phyloP scores from a whole-genome alignment of 2,888 invertebrate species.

The Elmis aenea region DNA sequence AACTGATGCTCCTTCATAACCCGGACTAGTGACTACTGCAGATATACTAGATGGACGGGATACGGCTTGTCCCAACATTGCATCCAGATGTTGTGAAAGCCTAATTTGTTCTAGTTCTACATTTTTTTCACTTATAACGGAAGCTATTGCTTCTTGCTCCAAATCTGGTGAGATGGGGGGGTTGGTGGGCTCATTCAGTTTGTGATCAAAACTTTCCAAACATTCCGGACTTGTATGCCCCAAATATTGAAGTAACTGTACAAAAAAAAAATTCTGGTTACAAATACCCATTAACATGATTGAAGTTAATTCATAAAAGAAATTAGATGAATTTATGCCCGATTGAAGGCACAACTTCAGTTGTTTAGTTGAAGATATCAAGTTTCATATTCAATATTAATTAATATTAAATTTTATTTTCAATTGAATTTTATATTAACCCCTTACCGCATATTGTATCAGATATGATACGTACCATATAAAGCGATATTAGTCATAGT shows the following conservation, averaged over 20 bases:
- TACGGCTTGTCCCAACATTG: slow-evolving; percentile 39
- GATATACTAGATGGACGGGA: slow-evolving; percentile 34
- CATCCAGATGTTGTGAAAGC: slow-evolving; percentile 33
- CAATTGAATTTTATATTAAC: no score
- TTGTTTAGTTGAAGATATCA: no score
- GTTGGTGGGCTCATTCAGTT: slow-evolving; percentile 74
- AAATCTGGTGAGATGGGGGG: slow-evolving; percentile 69
- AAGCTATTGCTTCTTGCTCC: slow-evolving; percentile 81
- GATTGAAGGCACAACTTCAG: no score
- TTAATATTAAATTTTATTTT: no score
- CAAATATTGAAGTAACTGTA: slow-evolving; percentile 80
- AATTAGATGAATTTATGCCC: no score
- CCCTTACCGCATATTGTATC: no score
- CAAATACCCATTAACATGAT: no score
- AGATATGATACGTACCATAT: no score
- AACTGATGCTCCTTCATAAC: slow-evolving; percentile 21
- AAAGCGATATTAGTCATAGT: no score
- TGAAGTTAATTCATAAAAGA: no score
- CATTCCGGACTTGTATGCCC: slow-evolving; percentile 91
- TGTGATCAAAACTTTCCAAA: slow-evolving; percentile 58
- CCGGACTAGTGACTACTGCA: slow-evolving; percentile 20
- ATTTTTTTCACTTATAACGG: slow-evolving; percentile 78
- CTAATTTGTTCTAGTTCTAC: slow-evolving; percentile 68
- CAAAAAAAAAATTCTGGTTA: slow-evolving; percentile 15
- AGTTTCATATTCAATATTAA: no score